Evolutionary conservation across 2,888 invertebrate genomes (phyloP), one percentile per base, ranked within the genome.

Genomic region (Torymus texanus): DNA sequence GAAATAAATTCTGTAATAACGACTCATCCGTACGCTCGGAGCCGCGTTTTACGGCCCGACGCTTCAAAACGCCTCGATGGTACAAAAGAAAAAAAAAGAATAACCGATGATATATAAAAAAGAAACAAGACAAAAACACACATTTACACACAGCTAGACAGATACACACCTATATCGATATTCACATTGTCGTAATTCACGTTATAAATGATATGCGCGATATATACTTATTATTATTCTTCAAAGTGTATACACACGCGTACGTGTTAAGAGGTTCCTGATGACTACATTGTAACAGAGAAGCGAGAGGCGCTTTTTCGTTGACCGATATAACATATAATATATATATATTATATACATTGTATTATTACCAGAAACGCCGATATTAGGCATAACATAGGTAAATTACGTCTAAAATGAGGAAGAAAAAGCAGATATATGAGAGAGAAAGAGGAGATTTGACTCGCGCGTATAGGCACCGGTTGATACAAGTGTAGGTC

Each of bases 1-100:
- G 55, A 55, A 59, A 18, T n/a, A 62, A 21, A 29, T 41, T 8
- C 5, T 5, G 41, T 41, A 66, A 16, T 53, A 51, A 66, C 13
- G 51, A 14, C 21, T 55, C 21, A 56, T 58, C 3, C 62, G 59
- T 16, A 16, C 16, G 59, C 16, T n/a, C 24, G 24, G 62, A 51
- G 50, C 53, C 16, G 65, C 59, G 2, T 67, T 53, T 75, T 53
- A 12, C 24, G 12, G 10, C 61, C 29, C n/a, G n/a, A 14, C 13
- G 67, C 53, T 68, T 61, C 63, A n/a, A 13, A 56, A 74, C 73
- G 73, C 65, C 73, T 74, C 65, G 65, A 65, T 74, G 73, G 73
- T 65, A 74, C 65, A 74, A 74, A 73, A 53, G 29, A 8, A 5
- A 41, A 41, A 41, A 41, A 41, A 41, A 41, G 41, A 41, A 41